Conservation (phyloP, 2,113 vertebrate species). For the Pelusios castaneus region DNA sequence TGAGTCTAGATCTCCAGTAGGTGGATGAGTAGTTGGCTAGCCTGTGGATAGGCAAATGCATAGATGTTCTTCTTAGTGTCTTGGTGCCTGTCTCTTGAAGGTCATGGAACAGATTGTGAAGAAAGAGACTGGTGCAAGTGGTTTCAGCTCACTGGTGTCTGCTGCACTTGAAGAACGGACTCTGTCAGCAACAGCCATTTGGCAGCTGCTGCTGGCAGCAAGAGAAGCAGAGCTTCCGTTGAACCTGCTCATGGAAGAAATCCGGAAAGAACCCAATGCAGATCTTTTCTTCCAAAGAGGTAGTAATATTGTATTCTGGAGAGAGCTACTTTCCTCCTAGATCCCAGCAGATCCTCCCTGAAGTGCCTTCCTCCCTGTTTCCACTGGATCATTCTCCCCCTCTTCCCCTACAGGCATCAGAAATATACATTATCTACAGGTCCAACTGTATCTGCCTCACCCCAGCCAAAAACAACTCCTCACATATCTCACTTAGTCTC, state of each 20-base stretch:
- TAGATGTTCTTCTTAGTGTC: accelerated
- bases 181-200: constrained; percentile 63
- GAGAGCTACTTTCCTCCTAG: neutral
- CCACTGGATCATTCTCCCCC: neutral
- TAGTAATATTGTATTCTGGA: neutral
- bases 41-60: accelerated
- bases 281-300: constrained; percentile 71
- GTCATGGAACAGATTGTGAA: constrained; percentile 70
- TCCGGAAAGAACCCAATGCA: constrained; percentile 68
- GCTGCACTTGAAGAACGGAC: constrained; percentile 69
- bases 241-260: constrained; percentile 68
- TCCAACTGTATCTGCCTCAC: neutral
- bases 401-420: neutral
- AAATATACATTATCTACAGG: neutral
- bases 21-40: accelerated
- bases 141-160: constrained; percentile 59
- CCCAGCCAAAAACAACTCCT: neutral
- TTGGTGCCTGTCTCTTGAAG: constrained; percentile 46
- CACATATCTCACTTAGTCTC: neutral
- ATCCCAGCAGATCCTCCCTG: neutral
- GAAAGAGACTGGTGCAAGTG: neutral
- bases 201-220: constrained; percentile 75
- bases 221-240: constrained; percentile 18
- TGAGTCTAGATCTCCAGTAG: neutral
- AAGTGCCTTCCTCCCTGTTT: neutral